phyloP scores from a whole-genome alignment of 2,797 vertebrate species.

The Capromys pilorides region DNA sequence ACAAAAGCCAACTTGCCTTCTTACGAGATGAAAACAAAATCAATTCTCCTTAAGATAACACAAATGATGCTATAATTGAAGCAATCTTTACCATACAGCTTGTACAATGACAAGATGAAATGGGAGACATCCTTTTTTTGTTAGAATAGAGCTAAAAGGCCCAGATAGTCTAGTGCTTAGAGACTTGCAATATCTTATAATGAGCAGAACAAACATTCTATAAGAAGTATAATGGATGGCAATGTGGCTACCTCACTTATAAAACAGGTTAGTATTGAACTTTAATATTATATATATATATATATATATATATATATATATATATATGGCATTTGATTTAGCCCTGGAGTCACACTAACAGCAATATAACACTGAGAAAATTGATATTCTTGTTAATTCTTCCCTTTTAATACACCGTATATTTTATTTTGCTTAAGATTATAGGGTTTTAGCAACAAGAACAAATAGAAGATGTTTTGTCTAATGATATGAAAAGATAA shows the following conservation, averaged over 20 bases:
- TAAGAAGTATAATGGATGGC: slow-evolving; percentile 82
- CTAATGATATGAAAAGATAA: not conserved
- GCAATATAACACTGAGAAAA: slow-evolving; percentile 21
- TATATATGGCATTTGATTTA: not conserved
- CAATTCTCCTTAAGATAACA: slow-evolving; percentile 80
- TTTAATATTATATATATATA: slow-evolving; percentile 66
- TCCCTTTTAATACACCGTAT: not conserved
- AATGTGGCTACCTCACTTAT: slow-evolving; percentile 72
- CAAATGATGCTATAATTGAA: slow-evolving; percentile 80
- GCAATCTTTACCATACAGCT: slow-evolving; percentile 77
- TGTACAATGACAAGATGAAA: slow-evolving; percentile 79
- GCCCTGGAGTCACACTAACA: slow-evolving; percentile 61
- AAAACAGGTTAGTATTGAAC: slow-evolving; percentile 76
- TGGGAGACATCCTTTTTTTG: slow-evolving; percentile 81
- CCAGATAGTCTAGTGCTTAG: slow-evolving; percentile 76
- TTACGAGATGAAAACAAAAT: slow-evolving; percentile 79
- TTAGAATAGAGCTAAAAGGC: slow-evolving; percentile 79
- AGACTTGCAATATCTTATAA: slow-evolving; percentile 81
- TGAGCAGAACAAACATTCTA: slow-evolving; percentile 73
- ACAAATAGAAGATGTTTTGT: not conserved
- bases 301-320: too few relatives aligned
- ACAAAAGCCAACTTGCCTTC: slow-evolving; percentile 74
- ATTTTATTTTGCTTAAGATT: not conserved
- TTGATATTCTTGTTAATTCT: slow-evolving; percentile 47
- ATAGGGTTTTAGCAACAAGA: not conserved